Evolutionary conservation across 1,140 invertebrate genomes (phyloP), one percentile per base, ranked within the genome.

Genomic region (Megalonaias nervosa): DNA sequence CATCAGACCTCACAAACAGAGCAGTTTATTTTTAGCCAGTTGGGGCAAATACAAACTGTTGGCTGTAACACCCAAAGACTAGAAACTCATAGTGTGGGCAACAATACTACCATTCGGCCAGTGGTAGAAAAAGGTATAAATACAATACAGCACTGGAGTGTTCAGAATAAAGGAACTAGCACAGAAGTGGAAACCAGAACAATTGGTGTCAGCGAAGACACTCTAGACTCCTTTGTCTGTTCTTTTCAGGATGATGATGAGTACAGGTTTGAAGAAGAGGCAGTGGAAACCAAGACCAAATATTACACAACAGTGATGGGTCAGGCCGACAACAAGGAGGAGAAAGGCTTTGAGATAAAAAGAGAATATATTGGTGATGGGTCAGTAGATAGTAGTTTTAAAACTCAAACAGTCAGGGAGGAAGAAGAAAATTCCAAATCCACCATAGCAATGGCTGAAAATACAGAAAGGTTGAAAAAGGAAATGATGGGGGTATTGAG

Each of bases 1-100:
- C 78, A 73, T 70, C 75, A 75, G 16, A 71, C 61, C n/a, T 81
- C 75, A 57, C 86, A 88, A 71, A 90, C 89, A 13, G 89, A 90
- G 19, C 21, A 77, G 12, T 80, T 82, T 71, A 81, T 88, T 14
- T 88, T 91, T 79, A 66, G 83, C 15, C 80, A 80, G 6, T 75
- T 82, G 68, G 86, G 89, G 38, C 82, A 83, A 69, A 56, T 90
- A 5, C 84, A 81, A 60, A 86, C 83, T 69, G 78, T 75, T 15
- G 84, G 83, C 4, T 79, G 74, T 60, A 90, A 90, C 80, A 89
- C 89, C 60, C 71, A 84, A 5, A 82, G 77, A 70, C 69, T 74
- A 60, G 58, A 64, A 17, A 83, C 74, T 17, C 78, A 75, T 60
- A 84, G 79, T 57, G 68, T 79, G 13, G 84, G 81, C 12, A 82